phyloP scores from a whole-genome alignment of 2,797 vertebrate species.

The Chaetophractus vellerosus region DNA sequence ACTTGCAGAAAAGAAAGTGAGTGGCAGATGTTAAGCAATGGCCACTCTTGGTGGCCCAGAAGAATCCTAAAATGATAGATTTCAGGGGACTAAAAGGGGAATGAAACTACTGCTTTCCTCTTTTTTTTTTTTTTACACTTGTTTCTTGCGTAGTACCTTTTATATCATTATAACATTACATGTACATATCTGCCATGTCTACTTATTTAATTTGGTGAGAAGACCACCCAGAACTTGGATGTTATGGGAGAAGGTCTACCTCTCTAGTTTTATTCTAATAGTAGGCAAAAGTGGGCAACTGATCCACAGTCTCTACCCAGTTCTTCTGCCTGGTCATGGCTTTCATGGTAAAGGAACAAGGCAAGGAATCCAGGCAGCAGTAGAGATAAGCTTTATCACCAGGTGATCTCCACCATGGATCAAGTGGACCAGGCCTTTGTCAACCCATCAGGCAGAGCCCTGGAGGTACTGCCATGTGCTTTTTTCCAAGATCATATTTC shows the following conservation, averaged over 20 bases:
- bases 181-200: not conserved
- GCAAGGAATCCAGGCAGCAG: not conserved
- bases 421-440: not conserved
- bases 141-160: not conserved
- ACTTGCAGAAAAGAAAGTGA: not conserved
- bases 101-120: not conserved
- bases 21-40: not conserved
- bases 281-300: not conserved
- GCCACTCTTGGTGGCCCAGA: not conserved
- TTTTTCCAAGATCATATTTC: rapidly evolving
- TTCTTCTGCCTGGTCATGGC: not conserved
- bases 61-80: not conserved
- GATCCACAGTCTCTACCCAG: rapidly evolving
- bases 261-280: not conserved
- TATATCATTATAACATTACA: not conserved
- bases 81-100: not conserved
- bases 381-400: too few species aligned
- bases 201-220: not conserved
- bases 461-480: rapidly evolving
- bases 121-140: not conserved
- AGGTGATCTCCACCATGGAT: rapidly evolving
- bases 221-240: not conserved
- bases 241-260: not conserved
- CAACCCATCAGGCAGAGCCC: not conserved
- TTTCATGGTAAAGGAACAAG: not conserved